These are phyloP conservation scores for Tachina grossa DNA, from an alignment of 2,888 invertebrate genomes.

Conservation along the genomic window DNA sequence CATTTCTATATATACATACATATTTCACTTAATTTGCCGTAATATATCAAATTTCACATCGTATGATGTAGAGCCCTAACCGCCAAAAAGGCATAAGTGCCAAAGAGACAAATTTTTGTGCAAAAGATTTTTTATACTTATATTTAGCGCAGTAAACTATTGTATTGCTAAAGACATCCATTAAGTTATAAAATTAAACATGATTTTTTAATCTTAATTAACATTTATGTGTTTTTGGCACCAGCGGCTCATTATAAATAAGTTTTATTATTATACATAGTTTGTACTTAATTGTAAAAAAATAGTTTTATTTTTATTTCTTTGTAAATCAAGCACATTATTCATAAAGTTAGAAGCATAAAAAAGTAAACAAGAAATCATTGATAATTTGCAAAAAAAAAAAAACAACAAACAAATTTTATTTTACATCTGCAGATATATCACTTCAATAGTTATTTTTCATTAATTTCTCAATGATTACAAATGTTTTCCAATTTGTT, in stretches of 20 bases:
- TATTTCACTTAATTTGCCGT: too few relatives aligned
- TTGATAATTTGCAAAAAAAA: background rate
- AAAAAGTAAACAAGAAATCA: background rate
- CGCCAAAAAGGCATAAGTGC: too few relatives aligned
- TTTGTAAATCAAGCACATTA: conserved; percentile 3
- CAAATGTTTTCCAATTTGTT: conserved; percentile 18
- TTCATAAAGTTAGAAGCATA: background rate
- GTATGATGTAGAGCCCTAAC: too few relatives aligned
- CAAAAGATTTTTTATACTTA: too few relatives aligned
- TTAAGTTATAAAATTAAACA: too few relatives aligned
- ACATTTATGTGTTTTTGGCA: too few relatives aligned
- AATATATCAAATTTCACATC: too few relatives aligned
- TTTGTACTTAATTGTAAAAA: conserved; percentile 63
- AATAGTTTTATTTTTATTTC: conserved; percentile 2
- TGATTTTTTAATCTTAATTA: too few relatives aligned
- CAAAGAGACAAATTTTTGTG: too few relatives aligned
- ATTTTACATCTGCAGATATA: background rate
- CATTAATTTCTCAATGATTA: background rate
- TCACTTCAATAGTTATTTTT: background rate
- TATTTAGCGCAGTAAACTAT: too few relatives aligned
- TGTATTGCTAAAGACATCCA: too few relatives aligned
- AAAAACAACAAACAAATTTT: conserved; percentile 11
- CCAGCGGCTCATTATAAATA: background rate
- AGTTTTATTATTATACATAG: conserved; percentile 42
- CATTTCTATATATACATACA: too few relatives aligned